phyloP scores from a whole-genome alignment of 2,113 vertebrate species.

The Periophthalmus modestus region DNA sequence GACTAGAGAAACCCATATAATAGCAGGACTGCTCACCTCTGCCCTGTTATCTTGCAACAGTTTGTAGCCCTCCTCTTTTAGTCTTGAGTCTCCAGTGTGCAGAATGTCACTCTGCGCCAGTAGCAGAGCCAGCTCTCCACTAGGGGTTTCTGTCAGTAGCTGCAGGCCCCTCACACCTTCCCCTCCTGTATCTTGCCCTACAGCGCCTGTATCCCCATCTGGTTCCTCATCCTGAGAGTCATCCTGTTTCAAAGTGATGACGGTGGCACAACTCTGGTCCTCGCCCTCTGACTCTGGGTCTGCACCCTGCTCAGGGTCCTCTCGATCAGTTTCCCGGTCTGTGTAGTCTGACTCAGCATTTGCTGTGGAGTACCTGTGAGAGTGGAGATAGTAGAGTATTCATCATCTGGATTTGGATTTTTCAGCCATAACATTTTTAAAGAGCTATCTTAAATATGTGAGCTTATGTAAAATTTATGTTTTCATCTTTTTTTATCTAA shows the following conservation, averaged over 20 bases:
- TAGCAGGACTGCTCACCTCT: slow-evolving; percentile 67
- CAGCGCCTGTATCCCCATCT: slow-evolving; percentile 43
- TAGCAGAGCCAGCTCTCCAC: slow-evolving; percentile 80
- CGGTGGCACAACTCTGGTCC: slow-evolving; percentile 85
- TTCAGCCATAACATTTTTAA: not conserved
- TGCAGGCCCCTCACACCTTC: slow-evolving; percentile 24
- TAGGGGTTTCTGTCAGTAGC: slow-evolving; percentile 42
- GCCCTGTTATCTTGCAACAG: slow-evolving; percentile 86
- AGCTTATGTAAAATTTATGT: not conserved
- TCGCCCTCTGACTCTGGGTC: slow-evolving; percentile 70
- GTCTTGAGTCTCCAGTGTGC: slow-evolving; percentile 76
- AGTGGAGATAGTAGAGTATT: not conserved
- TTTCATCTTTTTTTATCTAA: not conserved
- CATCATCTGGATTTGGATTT: not conserved
- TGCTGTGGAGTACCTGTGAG: slow-evolving; percentile 87
- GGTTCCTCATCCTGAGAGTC: slow-evolving; percentile 68
- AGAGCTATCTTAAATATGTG: not conserved
- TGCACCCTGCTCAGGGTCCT: slow-evolving; percentile 63
- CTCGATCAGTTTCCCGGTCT: slow-evolving; percentile 84
- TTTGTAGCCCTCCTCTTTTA: slow-evolving; percentile 83
- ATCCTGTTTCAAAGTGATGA: slow-evolving; percentile 75
- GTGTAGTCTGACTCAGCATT: slow-evolving; percentile 90
- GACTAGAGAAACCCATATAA: not conserved
- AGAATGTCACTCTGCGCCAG: slow-evolving; percentile 84
- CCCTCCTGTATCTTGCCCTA: slow-evolving; percentile 24